Conservation (phyloP, 1,140 invertebrate genomes). For the Centruroides sculpturatus region DNA sequence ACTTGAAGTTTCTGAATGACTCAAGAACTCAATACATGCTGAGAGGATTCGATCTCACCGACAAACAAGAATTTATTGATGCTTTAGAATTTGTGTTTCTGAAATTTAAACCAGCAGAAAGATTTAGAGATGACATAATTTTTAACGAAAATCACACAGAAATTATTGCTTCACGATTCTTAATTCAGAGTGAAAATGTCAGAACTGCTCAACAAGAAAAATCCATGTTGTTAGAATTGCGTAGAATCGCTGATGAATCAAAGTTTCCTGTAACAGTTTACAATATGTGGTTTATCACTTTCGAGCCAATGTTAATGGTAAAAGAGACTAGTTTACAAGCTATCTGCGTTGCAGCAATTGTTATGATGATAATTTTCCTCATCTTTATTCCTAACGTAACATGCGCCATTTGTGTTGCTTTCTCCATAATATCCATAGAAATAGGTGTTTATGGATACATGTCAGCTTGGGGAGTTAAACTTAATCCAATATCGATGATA, state of each 20-base stretch:
- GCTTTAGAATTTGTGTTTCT: background rate
- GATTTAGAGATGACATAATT: conserved; percentile 63
- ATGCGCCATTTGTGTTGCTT: conserved; percentile 85
- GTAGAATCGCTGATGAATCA: conserved; percentile 58
- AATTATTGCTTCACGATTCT: conserved; percentile 66
- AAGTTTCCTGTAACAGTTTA: conserved; percentile 76
- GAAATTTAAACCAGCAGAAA: background rate
- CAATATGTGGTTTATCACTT: conserved; percentile 87
- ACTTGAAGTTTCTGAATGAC: conserved; percentile 55
- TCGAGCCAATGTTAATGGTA: conserved; percentile 85
- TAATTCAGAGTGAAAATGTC: conserved; percentile 78
- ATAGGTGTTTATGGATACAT: conserved; percentile 89
- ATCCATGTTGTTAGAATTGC: conserved; percentile 66
- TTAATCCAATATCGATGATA: conserved; percentile 96
- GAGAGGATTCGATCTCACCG: conserved; percentile 54
- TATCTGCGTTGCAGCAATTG: conserved; percentile 71
- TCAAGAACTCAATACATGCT: conserved; percentile 45
- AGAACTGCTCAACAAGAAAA: conserved; percentile 77
- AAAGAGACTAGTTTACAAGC: conserved; percentile 81
- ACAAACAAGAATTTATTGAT: conserved; percentile 48
- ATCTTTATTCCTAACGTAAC: conserved; percentile 89
- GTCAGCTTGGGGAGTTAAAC: conserved; percentile 82
- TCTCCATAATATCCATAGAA: conserved; percentile 89
- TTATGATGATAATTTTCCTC: conserved; percentile 91
- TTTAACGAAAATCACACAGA: conserved; percentile 55